phyloP scores from a whole-genome alignment of 2,113 vertebrate genomes.

The Scopus umbretta region DNA sequence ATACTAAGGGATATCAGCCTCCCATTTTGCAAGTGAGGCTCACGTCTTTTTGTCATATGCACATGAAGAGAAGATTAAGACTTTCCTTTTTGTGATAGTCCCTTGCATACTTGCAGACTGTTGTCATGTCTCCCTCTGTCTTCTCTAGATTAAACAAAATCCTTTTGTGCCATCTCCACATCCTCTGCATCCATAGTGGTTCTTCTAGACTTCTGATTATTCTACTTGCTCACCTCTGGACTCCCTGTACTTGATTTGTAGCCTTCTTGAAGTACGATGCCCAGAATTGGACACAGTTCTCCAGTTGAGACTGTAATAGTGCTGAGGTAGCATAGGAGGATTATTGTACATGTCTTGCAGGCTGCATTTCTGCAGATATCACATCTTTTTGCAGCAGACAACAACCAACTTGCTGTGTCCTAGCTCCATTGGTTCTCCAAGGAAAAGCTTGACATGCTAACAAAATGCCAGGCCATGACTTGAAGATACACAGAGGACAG shows the following conservation, averaged over 20 bases:
- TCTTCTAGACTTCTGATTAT: neutral
- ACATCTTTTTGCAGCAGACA: neutral
- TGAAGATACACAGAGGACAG: neutral
- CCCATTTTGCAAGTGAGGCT: neutral
- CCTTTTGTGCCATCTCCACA: neutral
- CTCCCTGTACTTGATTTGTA: neutral
- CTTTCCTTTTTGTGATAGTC: neutral
- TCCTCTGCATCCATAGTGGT: neutral
- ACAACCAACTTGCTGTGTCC: neutral
- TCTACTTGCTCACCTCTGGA: neutral
- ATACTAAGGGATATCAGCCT: neutral
- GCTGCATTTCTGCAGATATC: neutral
- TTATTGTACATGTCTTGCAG: neutral
- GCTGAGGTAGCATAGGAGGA: neutral
- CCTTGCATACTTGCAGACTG: neutral
- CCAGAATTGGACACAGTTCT: neutral
- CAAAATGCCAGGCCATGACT: neutral
- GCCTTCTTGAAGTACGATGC: neutral
- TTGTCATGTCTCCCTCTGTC: neutral
- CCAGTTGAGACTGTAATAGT: neutral
- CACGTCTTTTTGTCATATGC: neutral
- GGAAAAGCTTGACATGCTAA: neutral
- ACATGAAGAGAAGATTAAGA: neutral
- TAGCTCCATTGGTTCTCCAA: neutral
- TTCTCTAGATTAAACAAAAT: neutral